Evolutionary conservation across 2,888 invertebrate species (phyloP).

Genomic region (Thereva unica): DNA sequence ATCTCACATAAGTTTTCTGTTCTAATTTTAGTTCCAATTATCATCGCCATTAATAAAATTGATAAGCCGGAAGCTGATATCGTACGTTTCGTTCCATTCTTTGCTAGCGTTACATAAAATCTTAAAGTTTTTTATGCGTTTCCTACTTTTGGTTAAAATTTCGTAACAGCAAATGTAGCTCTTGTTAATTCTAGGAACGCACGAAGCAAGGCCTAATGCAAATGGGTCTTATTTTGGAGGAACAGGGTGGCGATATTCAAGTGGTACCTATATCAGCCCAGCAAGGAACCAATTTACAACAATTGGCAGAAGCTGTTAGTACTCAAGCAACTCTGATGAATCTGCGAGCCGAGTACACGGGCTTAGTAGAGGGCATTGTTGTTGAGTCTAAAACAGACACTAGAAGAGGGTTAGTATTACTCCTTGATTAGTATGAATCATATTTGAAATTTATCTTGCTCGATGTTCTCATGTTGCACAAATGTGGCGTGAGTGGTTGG

Average conservation of each 20-base stretch:
- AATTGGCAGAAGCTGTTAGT: constrained; percentile 80
- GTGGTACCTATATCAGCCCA: constrained; percentile 90
- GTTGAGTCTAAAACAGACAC: constrained; percentile 80
- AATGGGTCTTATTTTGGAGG: constrained; percentile 82
- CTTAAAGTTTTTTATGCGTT: constrained; percentile 3
- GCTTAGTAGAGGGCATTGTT: constrained; percentile 85
- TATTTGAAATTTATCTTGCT: not conserved
- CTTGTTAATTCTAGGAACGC: constrained; percentile 62
- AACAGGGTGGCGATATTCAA: constrained; percentile 89
- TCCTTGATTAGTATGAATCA: not conserved
- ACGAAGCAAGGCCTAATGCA: constrained; percentile 76
- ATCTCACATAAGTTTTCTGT: constrained; percentile 24
- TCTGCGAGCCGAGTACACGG: constrained; percentile 80
- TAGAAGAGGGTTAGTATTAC: constrained; percentile 64
- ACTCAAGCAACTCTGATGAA: constrained; percentile 86
- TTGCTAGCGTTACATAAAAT: not conserved
- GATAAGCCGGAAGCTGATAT: constrained; percentile 90
- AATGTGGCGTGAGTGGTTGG: no score
- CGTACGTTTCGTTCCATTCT: constrained; percentile 62
- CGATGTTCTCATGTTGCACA: no score
- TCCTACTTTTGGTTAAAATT: not conserved
- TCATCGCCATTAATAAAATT: constrained; percentile 98
- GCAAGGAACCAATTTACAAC: constrained; percentile 75
- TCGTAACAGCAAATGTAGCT: not conserved
- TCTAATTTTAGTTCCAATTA: constrained; percentile 77